Percentiles rank a stretch among this genome's conserved stretches.
These are phyloP conservation scores for Strigops habroptila DNA, from an alignment of 2,113 vertebrate species.

Conservation along the genomic window DNA sequence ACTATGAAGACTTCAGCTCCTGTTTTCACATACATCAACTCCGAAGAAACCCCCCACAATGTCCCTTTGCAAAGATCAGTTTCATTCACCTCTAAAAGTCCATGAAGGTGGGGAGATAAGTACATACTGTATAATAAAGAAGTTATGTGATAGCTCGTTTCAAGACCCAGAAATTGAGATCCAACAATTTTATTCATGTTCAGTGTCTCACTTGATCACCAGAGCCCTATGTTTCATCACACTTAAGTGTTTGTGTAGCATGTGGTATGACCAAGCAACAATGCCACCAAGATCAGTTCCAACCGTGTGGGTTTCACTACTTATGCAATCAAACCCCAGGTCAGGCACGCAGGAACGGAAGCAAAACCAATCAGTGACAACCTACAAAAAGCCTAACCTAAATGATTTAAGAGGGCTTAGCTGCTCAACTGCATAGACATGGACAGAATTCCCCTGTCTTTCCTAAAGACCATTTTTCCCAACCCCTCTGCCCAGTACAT, in stretches of 20 bases:
- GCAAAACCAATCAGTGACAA: background rate
- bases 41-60: background rate
- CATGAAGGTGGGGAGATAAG: fast-evolving
- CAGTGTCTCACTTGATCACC: background rate
- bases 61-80: background rate
- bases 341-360: background rate
- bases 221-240: background rate
- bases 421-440: background rate
- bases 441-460: background rate
- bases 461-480: background rate
- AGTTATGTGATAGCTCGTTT: background rate
- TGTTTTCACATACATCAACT: background rate
- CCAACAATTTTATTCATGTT: background rate
- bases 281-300: background rate
- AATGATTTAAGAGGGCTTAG: background rate
- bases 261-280: background rate
- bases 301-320: background rate
- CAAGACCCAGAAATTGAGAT: background rate
- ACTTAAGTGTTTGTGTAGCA: background rate
- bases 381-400: background rate
- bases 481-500: background rate
- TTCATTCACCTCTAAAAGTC: background rate
- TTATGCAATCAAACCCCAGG: background rate
- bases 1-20: background rate
- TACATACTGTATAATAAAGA: background rate